phyloP scores from a whole-genome alignment of 2,113 vertebrate species.

The Galbula dea region DNA sequence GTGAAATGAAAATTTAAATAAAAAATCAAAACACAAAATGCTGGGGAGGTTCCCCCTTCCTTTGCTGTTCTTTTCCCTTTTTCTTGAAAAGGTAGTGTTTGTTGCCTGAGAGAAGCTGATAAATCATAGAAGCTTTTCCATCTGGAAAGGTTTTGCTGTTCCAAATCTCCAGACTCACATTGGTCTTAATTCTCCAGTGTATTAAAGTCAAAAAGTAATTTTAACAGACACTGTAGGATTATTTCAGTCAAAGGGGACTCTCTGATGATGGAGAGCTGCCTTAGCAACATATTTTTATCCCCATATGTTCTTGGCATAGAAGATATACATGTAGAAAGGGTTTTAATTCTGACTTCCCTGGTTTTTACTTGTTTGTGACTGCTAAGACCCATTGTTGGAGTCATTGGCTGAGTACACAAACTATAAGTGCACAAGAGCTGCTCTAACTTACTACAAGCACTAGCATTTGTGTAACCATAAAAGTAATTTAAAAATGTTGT shows the following conservation, averaged over 20 bases:
- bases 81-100: background rate
- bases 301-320: background rate
- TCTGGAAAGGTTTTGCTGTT: background rate
- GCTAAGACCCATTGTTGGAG: background rate
- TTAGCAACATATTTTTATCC: background rate
- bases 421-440: background rate
- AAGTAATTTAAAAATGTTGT: background rate
- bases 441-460: background rate
- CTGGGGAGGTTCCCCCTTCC: too few species aligned
- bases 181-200: background rate
- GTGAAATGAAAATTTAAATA: background rate
- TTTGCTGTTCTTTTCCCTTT: background rate
- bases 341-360: background rate
- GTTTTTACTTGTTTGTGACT: background rate
- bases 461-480: background rate
- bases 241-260: background rate
- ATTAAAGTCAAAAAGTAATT: slow-evolving; percentile 6
- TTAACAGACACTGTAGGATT: background rate
- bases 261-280: background rate
- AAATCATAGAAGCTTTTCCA: background rate
- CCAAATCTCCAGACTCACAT: background rate
- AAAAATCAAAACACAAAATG: background rate
- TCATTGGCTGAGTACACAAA: background rate
- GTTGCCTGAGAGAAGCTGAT: background rate
- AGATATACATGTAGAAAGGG: background rate